Evolutionary conservation across 92 coral and sea anemone genomes (phyloP).

Genomic region (Desmophyllum pertusum): DNA sequence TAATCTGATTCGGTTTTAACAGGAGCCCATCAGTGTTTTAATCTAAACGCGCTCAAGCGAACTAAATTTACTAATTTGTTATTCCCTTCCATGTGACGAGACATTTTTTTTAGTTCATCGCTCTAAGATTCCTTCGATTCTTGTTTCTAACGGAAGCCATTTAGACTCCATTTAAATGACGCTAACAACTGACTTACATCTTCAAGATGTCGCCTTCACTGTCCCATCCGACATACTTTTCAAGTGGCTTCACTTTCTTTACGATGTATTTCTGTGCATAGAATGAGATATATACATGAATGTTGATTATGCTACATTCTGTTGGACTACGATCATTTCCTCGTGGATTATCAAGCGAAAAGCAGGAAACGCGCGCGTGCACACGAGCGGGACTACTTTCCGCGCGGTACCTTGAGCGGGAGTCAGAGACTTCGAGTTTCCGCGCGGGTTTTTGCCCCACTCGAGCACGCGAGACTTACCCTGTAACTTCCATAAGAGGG

Average conservation of each 20-base stretch:
- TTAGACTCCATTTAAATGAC: neutral
- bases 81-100: too few species aligned
- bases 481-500: conserved; percentile 83
- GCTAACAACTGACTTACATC: conserved; percentile 56
- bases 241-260: conserved; percentile 89
- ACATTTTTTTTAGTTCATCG: neutral
- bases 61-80: too few species aligned
- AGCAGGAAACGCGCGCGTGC: too few species aligned
- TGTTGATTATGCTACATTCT: neutral
- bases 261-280: conserved; percentile 81
- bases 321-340: neutral
- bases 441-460: too few species aligned
- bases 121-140: too few species aligned
- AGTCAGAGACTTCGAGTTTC: too few species aligned
- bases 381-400: too few species aligned
- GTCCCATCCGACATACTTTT: conserved; percentile 82
- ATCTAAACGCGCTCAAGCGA: neutral
- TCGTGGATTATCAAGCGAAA: neutral
- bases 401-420: neutral
- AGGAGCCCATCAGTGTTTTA: too few species aligned
- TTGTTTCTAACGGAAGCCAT: neutral
- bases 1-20: neutral
- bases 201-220: conserved; percentile 81
- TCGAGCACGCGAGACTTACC: too few species aligned
- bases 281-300: neutral